Percentiles rank a stretch among this genome's conserved stretches.
Conservation (phyloP, 2,888 invertebrate species). For the Theretra japonica region DNA sequence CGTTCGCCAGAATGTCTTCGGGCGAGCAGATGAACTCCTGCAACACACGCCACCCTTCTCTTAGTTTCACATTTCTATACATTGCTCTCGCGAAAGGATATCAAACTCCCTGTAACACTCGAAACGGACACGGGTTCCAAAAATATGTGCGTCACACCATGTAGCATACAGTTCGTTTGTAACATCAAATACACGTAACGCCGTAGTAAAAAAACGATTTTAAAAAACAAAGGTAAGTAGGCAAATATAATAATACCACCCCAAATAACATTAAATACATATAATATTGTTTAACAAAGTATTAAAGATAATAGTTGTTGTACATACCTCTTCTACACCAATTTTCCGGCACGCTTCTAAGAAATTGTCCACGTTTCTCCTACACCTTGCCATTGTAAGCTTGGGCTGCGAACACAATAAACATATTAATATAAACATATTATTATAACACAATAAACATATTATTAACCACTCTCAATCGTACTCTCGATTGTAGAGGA, state of each 20-base stretch:
- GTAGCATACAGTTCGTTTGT: not conserved
- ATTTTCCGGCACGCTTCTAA: constrained; percentile 96
- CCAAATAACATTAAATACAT: constrained; percentile 27
- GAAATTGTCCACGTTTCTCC: constrained; percentile 97
- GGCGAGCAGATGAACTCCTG: constrained; percentile 88
- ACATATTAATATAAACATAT: no score
- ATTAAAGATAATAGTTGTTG: not conserved
- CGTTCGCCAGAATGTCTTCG: constrained; percentile 83
- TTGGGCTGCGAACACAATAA: constrained; percentile 89
- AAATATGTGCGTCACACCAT: not conserved
- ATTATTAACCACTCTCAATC: no score
- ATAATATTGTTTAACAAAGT: constrained; percentile 27
- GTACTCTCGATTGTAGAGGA: no score
- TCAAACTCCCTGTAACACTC: constrained; percentile 74
- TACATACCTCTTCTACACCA: constrained; percentile 96
- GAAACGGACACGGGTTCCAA: constrained; percentile 50
- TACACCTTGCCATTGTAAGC: constrained; percentile 96
- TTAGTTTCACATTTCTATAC: constrained; percentile 63
- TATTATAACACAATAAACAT: no score
- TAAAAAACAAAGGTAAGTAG: not conserved
- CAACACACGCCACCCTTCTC: constrained; percentile 86
- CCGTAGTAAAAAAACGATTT: not conserved
- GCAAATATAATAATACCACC: not conserved
- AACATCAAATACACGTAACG: not conserved
- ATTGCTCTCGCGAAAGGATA: constrained; percentile 65